Evolutionary conservation across 92 coral and sea anemone genomes (phyloP), one percentile per base, ranked within the genome.

Genomic region (Blastomussa wellsi): DNA sequence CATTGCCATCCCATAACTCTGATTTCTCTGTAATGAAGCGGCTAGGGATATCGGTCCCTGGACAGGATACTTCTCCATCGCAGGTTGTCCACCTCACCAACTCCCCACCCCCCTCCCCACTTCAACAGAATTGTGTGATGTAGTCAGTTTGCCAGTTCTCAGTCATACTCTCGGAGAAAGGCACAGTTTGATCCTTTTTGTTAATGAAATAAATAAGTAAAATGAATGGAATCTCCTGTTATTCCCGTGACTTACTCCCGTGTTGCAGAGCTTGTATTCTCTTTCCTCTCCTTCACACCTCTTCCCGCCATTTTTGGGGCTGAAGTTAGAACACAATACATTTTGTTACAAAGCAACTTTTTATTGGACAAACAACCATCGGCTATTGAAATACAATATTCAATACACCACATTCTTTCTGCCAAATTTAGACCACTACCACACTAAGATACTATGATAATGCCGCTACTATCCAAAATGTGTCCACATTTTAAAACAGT

Each of bases 281-380:
- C 97, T 88, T 86, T 97, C 94, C 1, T 86, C 82, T 26, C 99
- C 99, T 81, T 92, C 91, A 80, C 99, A 97, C 19, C 94, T 60
- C 60, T 94, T 94, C 5, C 99, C 99, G 29, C 98, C 99, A 68
- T 94, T 91, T 78, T 86, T 87, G 13, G 99, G 98, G 62, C 99
- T 97, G 83, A 26, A 77, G 11, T n/a, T 79, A 16, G 7, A 70
- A 33, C 0, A 70, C 29, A 70, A 49, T 10, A 77, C 13, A 13
- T 0, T n/a, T 15, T 49, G 26, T 24, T 35, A 16, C 7, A 76
- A 16, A 78, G 7, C 11, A 12, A 29, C 49, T 78, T 22, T 35
- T 57, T 24, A 22, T 24, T 55, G 28, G 10, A 5, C 26, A 57
- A 4, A 24, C 1, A 29, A 4, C 29, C 7, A 24, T 22, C 24